Evolutionary conservation across 30 jellyfish, hydroid and myxozoan genomes (phyloP), one percentile per base, ranked within the genome.

Genomic region (Rhopilema esculentum): DNA sequence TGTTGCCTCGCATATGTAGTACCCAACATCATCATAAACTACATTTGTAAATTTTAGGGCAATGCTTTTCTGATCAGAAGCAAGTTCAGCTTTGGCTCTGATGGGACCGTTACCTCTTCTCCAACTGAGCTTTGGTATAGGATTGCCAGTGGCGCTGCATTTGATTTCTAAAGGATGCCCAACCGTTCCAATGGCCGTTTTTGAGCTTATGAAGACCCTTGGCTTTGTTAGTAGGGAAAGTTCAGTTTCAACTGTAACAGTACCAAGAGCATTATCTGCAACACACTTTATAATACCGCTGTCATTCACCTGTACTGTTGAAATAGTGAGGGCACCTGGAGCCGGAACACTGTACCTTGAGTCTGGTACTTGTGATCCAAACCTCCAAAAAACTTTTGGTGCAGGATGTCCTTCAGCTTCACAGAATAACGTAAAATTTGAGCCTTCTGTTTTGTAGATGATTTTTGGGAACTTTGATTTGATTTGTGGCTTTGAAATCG

Each of bases 81-180:
- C 50, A 15, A 76, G 87, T 21, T 49, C n/a, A 31, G 50, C 75
- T 24, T 62, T 25, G 1, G 67, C 89, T 9, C 61, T 49, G 1
- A 63, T 20, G 7, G 18, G 1, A 12, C 79, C 79, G 27, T 25
- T 28, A 26, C 51, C 89, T 20, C 50, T 61, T 24, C 31, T 79
- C 89, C 89, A 79, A 7, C 4, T 29, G 0, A 79, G 17, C 33
- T 30, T 79, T 27, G 89, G 89, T 18, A 6, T 18, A 27, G 89
- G 89, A 23, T 31, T 79, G 31, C 89, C 89, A 16, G 73, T 64
- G 21, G 80, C 89, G 22, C 29, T 79, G 63, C 89, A 79, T 7
- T 15, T 23, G 20, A 79, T 30, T 4, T 61, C 26, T 18, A 63
- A 20, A 21, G 79, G 72, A 7, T 20, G 23, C 27, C 89, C 80